Evolutionary conservation across 2,113 vertebrate genomes (phyloP).

Genomic region (Circaetus cinerascens): DNA sequence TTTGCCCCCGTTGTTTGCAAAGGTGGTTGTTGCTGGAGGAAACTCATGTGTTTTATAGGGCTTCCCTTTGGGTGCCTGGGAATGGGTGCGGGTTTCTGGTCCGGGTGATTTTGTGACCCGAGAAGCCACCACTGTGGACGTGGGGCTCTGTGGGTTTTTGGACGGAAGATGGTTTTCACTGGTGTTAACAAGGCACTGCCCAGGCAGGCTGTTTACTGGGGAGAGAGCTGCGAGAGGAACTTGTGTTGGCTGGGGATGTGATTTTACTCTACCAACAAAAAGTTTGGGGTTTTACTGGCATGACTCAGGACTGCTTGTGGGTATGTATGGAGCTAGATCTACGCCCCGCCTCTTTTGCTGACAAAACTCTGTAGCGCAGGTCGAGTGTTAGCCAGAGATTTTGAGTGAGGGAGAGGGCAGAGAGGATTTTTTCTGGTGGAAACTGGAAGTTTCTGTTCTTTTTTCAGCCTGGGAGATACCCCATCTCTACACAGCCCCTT

Average conservation of each 20-base stretch:
- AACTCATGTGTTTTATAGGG: neutral
- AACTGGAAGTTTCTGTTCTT: neutral
- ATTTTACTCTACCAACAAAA: neutral
- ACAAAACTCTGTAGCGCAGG: neutral
- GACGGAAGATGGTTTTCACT: neutral
- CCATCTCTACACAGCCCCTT: neutral
- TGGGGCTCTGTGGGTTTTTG: neutral
- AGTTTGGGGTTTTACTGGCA: conserved; percentile 1
- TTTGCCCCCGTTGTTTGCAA: neutral
- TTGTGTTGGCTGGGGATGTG: neutral
- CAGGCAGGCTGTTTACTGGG: neutral
- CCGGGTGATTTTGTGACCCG: neutral
- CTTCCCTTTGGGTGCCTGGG: neutral
- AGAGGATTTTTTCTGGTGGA: neutral
- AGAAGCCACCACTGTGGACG: fast-evolving
- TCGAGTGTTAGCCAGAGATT: neutral
- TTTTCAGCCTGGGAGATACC: neutral
- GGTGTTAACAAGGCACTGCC: neutral
- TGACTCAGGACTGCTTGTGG: conserved; percentile 6
- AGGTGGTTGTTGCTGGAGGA: neutral
- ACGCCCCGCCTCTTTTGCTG: neutral
- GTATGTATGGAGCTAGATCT: neutral
- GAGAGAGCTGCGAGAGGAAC: neutral
- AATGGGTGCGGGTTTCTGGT: neutral
- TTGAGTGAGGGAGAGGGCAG: neutral